Percentiles rank a stretch among this genome's conserved stretches.
phyloP scores from a whole-genome alignment of 2,797 vertebrate species.

The Megaceryle alcyon region DNA sequence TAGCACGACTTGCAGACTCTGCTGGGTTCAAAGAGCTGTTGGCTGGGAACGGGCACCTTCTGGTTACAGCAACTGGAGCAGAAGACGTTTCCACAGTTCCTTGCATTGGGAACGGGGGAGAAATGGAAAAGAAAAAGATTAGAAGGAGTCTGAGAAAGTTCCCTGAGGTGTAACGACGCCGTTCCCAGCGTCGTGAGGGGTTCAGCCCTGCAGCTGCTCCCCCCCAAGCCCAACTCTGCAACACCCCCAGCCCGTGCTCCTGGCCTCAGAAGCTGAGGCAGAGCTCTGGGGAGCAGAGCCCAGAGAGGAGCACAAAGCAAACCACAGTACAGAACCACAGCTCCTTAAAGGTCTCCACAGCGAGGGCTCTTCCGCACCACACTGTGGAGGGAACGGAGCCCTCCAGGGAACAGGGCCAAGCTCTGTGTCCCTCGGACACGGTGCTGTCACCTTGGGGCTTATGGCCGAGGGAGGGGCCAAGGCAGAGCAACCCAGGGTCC shows the following conservation, averaged over 20 bases:
- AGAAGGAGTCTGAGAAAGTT: not conserved
- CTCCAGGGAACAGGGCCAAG: not conserved
- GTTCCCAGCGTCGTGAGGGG: not conserved
- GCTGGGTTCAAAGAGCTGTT: constrained; percentile 96
- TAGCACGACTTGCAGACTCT: constrained; percentile 95
- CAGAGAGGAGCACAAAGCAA: not conserved
- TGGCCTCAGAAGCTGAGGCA: not conserved
- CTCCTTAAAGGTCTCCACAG: rapidly evolving
- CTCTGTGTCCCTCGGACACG: rapidly evolving
- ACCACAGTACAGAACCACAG: rapidly evolving
- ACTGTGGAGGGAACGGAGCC: not conserved
- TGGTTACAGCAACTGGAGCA: constrained; percentile 98
- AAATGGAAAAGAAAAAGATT: not conserved
- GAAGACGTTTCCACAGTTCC: constrained; percentile 99
- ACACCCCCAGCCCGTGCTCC: rapidly evolving
- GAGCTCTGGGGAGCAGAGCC: not conserved
- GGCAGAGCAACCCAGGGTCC: not conserved
- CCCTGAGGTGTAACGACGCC: rapidly evolving
- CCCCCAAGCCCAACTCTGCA: not conserved
- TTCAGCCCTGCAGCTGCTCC: not conserved
- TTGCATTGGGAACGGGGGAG: constrained; percentile 69
- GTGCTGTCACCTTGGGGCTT: not conserved
- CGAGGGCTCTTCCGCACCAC: not conserved
- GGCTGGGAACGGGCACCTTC: constrained; percentile 98
- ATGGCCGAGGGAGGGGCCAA: not conserved